Base-by-base conservation (phyloP, 2,113 vertebrate species). In the Thalassarche chlororhynchos region DNA sequence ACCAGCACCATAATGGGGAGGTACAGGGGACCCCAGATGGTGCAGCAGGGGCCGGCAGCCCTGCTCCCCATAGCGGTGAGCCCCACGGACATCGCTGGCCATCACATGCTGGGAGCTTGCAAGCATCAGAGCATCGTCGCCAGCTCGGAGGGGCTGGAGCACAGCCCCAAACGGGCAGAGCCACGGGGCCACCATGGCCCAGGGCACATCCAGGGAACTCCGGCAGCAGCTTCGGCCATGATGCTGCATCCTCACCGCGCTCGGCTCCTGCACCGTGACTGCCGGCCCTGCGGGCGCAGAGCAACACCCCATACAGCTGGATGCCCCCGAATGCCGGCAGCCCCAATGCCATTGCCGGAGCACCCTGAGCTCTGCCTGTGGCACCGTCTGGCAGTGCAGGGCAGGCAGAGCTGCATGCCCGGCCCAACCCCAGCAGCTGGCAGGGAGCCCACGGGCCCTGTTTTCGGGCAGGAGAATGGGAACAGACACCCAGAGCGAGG, bases 221-320 rank as follows among this genome's bases (percentile, higher is more conserved):
- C 0, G 0, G 20, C 6, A 36, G 55, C 85, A 42, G 18, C 29
- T 60, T 36, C 1, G 4, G 31, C 25, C 12, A 24, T 5, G 16
- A 10, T 3, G 12, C 29, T 0, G 13, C 8, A 6, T 55, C 38
- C 76, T n/a, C 13, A 8, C 18, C 4, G 3, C 1, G 3, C 36
- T 38, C 2, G 3, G 68, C 11, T 52, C 74, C 60, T 15, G 52
- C 65, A 2, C 23, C 1, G 6, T 31, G 36, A 12, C 42, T 2
- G 1, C 36, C 31, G 7, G 60, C 3, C n/a, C 55, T 4, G 4
- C 6, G 18, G 36, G 46, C 3, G 11, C 69, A 38, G 23, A 61
- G 46, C 44, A 51, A 55, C 12, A 8, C 12, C 51, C 46, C 31
- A 3, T 0, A 0, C n/a, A 55, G 49, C 44, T 4, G 17, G 31